phyloP scores from a whole-genome alignment of 2,888 invertebrate species.

The Macaria notata region DNA sequence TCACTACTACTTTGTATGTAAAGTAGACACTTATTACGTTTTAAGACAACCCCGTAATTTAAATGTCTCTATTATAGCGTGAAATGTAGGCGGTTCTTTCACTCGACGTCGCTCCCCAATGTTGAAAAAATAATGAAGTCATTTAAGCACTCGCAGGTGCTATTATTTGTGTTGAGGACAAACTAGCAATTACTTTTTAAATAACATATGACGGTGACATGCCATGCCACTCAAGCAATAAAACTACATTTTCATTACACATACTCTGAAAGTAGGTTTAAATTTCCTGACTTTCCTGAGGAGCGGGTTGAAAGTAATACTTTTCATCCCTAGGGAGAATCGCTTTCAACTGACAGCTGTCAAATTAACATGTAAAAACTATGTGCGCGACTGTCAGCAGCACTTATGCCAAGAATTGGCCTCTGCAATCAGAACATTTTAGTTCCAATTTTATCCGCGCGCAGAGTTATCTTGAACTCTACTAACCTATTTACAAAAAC shows the following conservation, averaged over 20 bases:
- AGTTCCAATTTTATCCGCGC: too few relatives aligned
- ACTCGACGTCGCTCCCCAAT: constrained; percentile 38
- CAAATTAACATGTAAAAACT: too few relatives aligned
- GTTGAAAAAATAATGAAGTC: constrained; percentile 65
- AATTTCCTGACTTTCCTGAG: too few relatives aligned
- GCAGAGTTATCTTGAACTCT: too few relatives aligned
- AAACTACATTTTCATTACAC: background rate
- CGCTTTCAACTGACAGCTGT: too few relatives aligned
- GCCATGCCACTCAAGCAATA: constrained; percentile 4
- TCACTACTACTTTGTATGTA: constrained; percentile 35
- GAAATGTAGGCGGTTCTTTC: constrained; percentile 59
- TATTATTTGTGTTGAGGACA: constrained; percentile 13
- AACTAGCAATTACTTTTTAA: constrained; percentile 47
- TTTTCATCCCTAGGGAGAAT: too few relatives aligned
- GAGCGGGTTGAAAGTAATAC: too few relatives aligned
- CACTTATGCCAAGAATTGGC: too few relatives aligned
- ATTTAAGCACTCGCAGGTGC: constrained; percentile 41
- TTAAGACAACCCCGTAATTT: constrained; percentile 57
- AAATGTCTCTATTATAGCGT: constrained; percentile 62
- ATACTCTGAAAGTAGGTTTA: too few relatives aligned
- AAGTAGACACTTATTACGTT: constrained; percentile 33
- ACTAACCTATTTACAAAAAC: too few relatives aligned
- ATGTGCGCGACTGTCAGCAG: too few relatives aligned
- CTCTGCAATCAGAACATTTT: too few relatives aligned
- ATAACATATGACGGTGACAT: constrained; percentile 38